Evolutionary conservation across 2,113 vertebrate species (phyloP).

Genomic region (Taxidea taxus): DNA sequence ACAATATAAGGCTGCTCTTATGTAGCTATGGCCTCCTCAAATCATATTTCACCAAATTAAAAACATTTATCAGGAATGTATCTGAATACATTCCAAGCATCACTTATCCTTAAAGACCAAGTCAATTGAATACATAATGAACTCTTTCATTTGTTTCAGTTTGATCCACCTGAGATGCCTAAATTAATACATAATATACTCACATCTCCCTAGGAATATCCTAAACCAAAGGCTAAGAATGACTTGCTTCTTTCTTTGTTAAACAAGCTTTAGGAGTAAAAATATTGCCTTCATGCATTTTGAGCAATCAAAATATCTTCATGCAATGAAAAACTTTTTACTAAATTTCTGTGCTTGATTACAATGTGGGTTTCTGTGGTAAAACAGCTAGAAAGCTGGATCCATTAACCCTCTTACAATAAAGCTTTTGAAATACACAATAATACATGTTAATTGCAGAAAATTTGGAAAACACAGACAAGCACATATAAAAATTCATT

Average conservation of each 20-base stretch:
- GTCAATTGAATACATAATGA: slow-evolving; percentile 21
- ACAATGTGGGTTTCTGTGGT: not conserved
- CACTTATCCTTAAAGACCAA: slow-evolving; percentile 33
- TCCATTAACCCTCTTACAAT: not conserved
- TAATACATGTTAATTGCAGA: not conserved
- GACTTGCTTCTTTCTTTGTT: slow-evolving; percentile 34
- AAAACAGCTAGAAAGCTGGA: not conserved
- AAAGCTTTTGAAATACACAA: slow-evolving; percentile 50
- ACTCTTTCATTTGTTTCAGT: slow-evolving; percentile 42
- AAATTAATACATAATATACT: slow-evolving; percentile 32
- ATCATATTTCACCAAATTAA: slow-evolving; percentile 50
- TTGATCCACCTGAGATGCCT: slow-evolving; percentile 33
- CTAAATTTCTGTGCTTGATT: not conserved
- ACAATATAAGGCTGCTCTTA: slow-evolving; percentile 20
- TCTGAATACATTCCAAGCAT: slow-evolving; percentile 37
- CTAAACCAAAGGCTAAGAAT: slow-evolving; percentile 30
- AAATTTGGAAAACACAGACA: not conserved
- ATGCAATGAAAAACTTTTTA: not conserved
- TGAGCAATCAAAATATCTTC: slow-evolving; percentile 31
- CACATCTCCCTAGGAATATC: not conserved
- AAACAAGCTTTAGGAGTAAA: slow-evolving; percentile 26
- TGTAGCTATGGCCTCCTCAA: slow-evolving; percentile 32
- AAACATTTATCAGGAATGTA: slow-evolving; percentile 42
- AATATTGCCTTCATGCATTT: not conserved
- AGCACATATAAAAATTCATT: not conserved